phyloP scores from a whole-genome alignment of 2,888 invertebrate species.

The Heliconius sara region DNA sequence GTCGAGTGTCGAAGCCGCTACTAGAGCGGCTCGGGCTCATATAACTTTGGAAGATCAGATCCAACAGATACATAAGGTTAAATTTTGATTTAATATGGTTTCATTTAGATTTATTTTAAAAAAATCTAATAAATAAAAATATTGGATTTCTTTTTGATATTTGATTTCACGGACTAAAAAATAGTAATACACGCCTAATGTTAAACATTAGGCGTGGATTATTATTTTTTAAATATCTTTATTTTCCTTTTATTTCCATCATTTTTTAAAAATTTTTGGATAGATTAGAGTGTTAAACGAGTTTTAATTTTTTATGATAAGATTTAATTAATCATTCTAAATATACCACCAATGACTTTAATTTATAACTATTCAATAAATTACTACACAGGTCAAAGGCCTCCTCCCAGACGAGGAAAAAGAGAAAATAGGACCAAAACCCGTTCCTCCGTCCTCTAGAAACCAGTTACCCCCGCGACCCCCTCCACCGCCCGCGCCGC shows the following conservation, averaged over 20 bases:
- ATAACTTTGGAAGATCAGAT: conserved; percentile 98
- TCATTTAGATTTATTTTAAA: neutral
- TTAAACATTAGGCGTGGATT: too few relatives aligned
- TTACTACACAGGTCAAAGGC: conserved; percentile 87
- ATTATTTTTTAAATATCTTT: too few relatives aligned
- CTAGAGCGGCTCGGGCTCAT: conserved; percentile 96
- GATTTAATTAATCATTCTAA: too few relatives aligned
- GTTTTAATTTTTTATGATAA: too few relatives aligned
- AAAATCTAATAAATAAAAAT: too few relatives aligned
- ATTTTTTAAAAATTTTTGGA: too few relatives aligned
- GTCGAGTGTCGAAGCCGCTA: conserved; percentile 97
- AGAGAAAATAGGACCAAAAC: conserved; percentile 97
- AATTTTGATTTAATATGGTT: neutral
- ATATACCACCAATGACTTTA: too few relatives aligned
- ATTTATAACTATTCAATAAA: neutral
- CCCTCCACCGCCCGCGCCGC: conserved; percentile 51
- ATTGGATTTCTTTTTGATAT: too few relatives aligned
- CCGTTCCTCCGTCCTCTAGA: conserved; percentile 75
- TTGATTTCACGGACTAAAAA: too few relatives aligned
- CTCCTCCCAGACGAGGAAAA: conserved; percentile 97
- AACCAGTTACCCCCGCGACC: conserved; percentile 51
- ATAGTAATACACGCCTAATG: too few relatives aligned
- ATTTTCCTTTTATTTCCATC: too few relatives aligned
- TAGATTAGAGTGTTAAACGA: too few relatives aligned
- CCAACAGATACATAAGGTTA: conserved; percentile 97